phyloP scores from a whole-genome alignment of 2,888 invertebrate species.

The Agrilus cyanescens region DNA sequence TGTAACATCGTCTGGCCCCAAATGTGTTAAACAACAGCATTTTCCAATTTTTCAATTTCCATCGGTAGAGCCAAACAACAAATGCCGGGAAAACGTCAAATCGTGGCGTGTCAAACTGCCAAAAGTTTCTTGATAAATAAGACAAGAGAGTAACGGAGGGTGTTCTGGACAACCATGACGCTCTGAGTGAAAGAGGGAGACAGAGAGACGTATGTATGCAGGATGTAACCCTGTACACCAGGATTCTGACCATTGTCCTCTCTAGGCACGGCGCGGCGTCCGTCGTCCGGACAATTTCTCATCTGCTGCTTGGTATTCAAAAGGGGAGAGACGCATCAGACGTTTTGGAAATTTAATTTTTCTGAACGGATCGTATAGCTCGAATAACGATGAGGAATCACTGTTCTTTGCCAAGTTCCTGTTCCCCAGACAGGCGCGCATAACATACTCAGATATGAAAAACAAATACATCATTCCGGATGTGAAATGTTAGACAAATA shows the following conservation, averaged over 20 bases:
- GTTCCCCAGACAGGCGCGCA: no score
- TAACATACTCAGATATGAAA: no score
- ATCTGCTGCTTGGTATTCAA: conserved; percentile 26
- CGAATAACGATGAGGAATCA: no score
- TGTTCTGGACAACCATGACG: no score
- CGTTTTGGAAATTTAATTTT: conserved; percentile 25
- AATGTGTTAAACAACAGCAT: conserved; percentile 10
- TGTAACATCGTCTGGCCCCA: not conserved
- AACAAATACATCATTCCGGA: no score
- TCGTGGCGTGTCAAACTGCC: conserved; percentile 31
- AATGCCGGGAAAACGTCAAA: conserved; percentile 21
- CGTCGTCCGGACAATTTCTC: conserved; percentile 15
- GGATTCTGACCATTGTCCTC: conserved; percentile 24
- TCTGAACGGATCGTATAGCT: conserved; percentile 5
- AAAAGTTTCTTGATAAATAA: conserved; percentile 33
- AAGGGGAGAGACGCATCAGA: conserved; percentile 18
- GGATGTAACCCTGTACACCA: no score
- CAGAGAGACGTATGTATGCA: no score
- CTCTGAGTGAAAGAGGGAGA: no score
- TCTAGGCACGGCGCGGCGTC: conserved; percentile 11
- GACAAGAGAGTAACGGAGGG: conserved; percentile 18
- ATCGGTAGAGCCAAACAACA: conserved; percentile 10
- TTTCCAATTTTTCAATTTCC: conserved; percentile 13
- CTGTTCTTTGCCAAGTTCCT: no score
- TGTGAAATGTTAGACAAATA: no score